phyloP scores from a whole-genome alignment of 1,140 invertebrate genomes.

The Daktulosphaira vitifoliae region DNA sequence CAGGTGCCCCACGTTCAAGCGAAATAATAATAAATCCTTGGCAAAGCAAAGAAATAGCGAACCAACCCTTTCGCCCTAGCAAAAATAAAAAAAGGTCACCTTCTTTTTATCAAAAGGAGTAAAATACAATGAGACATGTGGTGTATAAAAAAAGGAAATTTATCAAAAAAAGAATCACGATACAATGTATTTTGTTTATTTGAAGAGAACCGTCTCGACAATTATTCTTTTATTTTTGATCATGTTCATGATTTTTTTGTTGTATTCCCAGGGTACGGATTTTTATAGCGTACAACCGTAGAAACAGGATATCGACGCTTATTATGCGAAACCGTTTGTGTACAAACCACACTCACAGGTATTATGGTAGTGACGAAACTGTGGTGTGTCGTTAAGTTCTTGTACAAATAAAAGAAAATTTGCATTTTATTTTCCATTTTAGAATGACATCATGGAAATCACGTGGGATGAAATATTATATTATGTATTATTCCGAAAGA shows the following conservation, averaged over 20 bases:
- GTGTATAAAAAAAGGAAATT: slow-evolving; percentile 24
- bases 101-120: neutral
- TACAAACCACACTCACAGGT: too few species aligned
- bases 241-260: neutral
- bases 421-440: neutral
- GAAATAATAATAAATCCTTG: slow-evolving; percentile 32
- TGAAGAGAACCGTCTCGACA: slow-evolving; percentile 4
- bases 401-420: neutral
- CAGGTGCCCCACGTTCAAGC: slow-evolving; percentile 14
- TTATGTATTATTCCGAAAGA: slow-evolving; percentile 4
- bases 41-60: neutral
- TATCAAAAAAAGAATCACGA: slow-evolving; percentile 26
- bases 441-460: slow-evolving; percentile 20
- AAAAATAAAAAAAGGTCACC: slow-evolving; percentile 23
- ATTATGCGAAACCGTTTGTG: too few species aligned
- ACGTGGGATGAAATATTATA: slow-evolving; percentile 3
- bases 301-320: neutral
- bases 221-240: slow-evolving; percentile 2
- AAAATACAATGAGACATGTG: slow-evolving; percentile 24
- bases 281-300: neutral
- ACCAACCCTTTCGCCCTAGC: slow-evolving; percentile 24
- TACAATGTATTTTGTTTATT: slow-evolving; percentile 10
- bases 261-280: neutral
- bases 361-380: too few species aligned
- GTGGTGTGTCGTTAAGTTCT: neutral